A percentile compares a stretch with the other conserved stretches of the same genome.
phyloP scores from a whole-genome alignment of 2,888 invertebrate genomes.

The Tetranychus piercei region DNA sequence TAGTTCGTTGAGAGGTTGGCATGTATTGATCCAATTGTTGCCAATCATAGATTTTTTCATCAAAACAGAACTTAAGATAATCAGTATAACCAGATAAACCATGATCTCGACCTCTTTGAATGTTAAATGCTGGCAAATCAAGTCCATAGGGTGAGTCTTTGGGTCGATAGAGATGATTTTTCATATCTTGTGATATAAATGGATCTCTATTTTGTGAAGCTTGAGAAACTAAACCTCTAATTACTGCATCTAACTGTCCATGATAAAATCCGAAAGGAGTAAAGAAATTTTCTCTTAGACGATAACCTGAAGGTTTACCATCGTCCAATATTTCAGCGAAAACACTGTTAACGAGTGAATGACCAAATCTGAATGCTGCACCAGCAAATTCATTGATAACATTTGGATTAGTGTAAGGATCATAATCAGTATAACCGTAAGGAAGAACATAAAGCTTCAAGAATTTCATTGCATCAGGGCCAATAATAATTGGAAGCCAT shows the following conservation, averaged over 20 bases:
- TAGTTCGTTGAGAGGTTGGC: conserved; percentile 33
- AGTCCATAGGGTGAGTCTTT: conserved; percentile 59
- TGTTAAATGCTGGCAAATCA: conserved; percentile 55
- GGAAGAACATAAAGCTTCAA: conserved; percentile 36
- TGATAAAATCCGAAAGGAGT: conserved; percentile 39
- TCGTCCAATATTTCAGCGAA: conserved; percentile 59
- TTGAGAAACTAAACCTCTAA: conserved; percentile 36
- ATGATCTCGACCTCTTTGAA: conserved; percentile 60
- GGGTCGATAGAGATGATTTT: conserved; percentile 53
- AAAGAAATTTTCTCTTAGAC: conserved; percentile 69
- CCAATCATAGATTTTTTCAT: conserved; percentile 45
- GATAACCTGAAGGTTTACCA: conserved; percentile 42
- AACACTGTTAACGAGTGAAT: conserved; percentile 45
- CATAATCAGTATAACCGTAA: conserved; percentile 52
- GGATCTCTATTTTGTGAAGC: conserved; percentile 36
- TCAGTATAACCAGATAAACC: conserved; percentile 55
- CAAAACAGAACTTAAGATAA: conserved; percentile 53
- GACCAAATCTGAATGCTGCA: conserved; percentile 48
- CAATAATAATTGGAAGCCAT: conserved; percentile 59
- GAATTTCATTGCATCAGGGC: conserved; percentile 27
- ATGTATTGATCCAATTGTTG: conserved; percentile 39
- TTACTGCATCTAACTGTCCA: conserved; percentile 34
- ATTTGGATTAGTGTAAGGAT: conserved; percentile 48
- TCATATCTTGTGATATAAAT: conserved; percentile 36
- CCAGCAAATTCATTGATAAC: conserved; percentile 68